Percentiles rank a stretch among this genome's conserved stretches.
Evolutionary conservation across 2,888 invertebrate species (phyloP).

Genomic region (Branchipolynoe longqiensis): DNA sequence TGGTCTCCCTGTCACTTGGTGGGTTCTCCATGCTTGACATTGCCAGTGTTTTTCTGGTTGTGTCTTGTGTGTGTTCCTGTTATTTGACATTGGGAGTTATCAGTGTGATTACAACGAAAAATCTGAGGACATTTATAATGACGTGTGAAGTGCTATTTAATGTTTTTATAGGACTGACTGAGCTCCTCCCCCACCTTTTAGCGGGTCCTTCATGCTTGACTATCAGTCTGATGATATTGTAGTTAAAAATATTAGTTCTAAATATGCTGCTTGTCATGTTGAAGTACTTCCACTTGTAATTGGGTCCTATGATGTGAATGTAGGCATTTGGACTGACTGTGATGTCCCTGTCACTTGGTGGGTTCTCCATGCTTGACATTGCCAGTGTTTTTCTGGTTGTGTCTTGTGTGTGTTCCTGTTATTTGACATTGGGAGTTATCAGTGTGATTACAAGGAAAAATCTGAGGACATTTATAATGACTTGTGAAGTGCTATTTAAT

Average conservation of each 20-base stretch:
- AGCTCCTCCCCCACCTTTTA: no score
- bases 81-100: background rate
- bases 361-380: background rate
- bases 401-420: background rate
- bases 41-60: slow-evolving; percentile 13
- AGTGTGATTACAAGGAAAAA: background rate
- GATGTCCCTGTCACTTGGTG: background rate
- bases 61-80: background rate
- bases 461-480: slow-evolving; percentile 26
- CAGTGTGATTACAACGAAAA: background rate
- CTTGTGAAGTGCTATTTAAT: background rate
- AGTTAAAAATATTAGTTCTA: background rate
- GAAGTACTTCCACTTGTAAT: background rate
- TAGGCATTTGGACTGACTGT: slow-evolving; percentile 56
- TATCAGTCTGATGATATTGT: background rate
- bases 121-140: background rate
- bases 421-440: background rate
- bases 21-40: background rate
- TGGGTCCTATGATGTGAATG: slow-evolving; percentile 52
- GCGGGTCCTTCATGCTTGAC: no score
- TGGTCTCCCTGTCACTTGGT: background rate
- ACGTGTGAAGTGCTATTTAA: background rate
- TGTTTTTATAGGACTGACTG: no score
- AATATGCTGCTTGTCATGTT: background rate
- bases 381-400: background rate